phyloP scores from a whole-genome alignment of 2,113 vertebrate species.

The Apeltes quadracus region DNA sequence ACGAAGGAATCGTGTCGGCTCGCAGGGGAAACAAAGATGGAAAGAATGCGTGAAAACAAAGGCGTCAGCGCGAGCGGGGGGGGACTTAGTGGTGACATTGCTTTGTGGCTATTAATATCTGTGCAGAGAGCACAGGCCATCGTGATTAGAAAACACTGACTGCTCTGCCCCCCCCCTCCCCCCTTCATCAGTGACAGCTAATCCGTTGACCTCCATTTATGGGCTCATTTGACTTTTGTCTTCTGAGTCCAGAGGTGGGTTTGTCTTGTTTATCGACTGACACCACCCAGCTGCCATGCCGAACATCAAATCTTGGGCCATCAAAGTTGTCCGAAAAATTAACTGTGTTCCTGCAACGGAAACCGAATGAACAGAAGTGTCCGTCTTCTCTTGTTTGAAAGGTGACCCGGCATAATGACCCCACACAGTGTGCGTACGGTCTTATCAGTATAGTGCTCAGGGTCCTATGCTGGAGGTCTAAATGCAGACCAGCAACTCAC shows the following conservation, averaged over 20 bases:
- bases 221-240: slow-evolving; percentile 26
- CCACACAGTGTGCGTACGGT: slow-evolving; percentile 11
- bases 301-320: not conserved
- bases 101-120: slow-evolving; percentile 75
- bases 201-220: slow-evolving; percentile 55
- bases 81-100: slow-evolving; percentile 70
- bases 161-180: not conserved
- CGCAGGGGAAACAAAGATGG: slow-evolving; percentile 69
- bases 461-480: slow-evolving; percentile 67
- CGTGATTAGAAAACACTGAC: slow-evolving; percentile 51
- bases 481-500: slow-evolving; percentile 76
- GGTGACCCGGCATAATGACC: slow-evolving; percentile 26
- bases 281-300: not conserved
- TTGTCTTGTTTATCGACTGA: not conserved
- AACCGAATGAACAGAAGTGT: not conserved
- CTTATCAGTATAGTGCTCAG: slow-evolving; percentile 62
- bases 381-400: slow-evolving; percentile 22
- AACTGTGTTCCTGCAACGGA: not conserved
- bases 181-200: slow-evolving; percentile 26
- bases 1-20: slow-evolving; percentile 13
- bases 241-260: not conserved
- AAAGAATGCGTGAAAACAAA: slow-evolving; percentile 79
- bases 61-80: slow-evolving; percentile 45
- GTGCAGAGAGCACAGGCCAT: slow-evolving; percentile 20
- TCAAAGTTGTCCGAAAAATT: not conserved